These are phyloP conservation scores for Drosophila arawakana DNA, from an alignment of 1,140 invertebrate species.

Conservation along the genomic window DNA sequence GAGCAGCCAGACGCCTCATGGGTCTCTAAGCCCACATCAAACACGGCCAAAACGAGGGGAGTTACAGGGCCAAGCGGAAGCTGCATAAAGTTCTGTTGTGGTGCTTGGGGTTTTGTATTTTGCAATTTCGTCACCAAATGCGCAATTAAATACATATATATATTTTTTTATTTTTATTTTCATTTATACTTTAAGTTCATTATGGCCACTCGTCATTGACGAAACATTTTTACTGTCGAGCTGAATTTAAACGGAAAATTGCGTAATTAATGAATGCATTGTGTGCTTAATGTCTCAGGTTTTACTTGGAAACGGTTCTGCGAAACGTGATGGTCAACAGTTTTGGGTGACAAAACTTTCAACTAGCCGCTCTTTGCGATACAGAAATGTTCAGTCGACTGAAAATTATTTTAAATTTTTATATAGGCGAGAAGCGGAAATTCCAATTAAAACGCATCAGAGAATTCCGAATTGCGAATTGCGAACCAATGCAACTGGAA, in stretches of 20 bases:
- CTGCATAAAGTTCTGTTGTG: neutral
- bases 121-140: slow-evolving; percentile 58
- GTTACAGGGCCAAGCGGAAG: slow-evolving; percentile 34
- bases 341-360: slow-evolving; percentile 52
- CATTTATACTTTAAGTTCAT: slow-evolving; percentile 53
- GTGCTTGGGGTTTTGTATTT: neutral
- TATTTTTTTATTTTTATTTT: neutral
- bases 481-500: slow-evolving; percentile 19
- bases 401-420: slow-evolving; percentile 77
- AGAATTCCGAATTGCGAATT: slow-evolving; percentile 29
- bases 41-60: slow-evolving; percentile 33
- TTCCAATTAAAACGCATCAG: slow-evolving; percentile 82
- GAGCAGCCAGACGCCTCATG: slow-evolving; percentile 40
- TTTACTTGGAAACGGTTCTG: neutral
- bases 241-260: slow-evolving; percentile 23
- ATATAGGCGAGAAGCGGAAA: slow-evolving; percentile 70
- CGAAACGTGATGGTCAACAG: slow-evolving; percentile 15
- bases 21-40: slow-evolving; percentile 75
- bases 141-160: slow-evolving; percentile 65
- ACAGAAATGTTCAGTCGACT: slow-evolving; percentile 12
- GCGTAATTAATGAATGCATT: slow-evolving; percentile 56
- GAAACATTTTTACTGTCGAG: slow-evolving; percentile 2
- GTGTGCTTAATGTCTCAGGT: slow-evolving; percentile 32
- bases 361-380: slow-evolving; percentile 26
- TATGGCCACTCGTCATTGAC: slow-evolving; percentile 59